Base-by-base conservation (phyloP, 2,797 vertebrate genomes). In the Pelodytes ibericus region DNA sequence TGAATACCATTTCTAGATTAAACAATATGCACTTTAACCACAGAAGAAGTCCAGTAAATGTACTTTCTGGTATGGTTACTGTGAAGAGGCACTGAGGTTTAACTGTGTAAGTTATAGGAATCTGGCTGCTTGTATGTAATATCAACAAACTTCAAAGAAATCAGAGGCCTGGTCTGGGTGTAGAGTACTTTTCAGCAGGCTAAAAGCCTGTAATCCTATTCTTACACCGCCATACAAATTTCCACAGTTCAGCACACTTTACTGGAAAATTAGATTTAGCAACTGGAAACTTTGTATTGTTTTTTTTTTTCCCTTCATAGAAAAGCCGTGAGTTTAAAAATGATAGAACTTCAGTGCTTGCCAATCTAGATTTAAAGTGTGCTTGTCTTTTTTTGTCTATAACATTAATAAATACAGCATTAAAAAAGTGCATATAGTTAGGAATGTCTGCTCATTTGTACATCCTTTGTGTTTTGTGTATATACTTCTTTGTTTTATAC, bases 81-180 rank as follows among this genome's bases (percentile, higher is more conserved):
- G 31, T 76, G 4, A 81, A 80, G 74, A 72, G 2, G 13, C 76
- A 71, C 80, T 44, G 81, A 77, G 80, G 80, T 60, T 80, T 39
- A 71, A 74, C 74, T 72, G 65, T 84, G 83, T 80, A 82, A 81
- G 81, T 80, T 81, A 81, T 53, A 80, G 64, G 71, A 83, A 39
- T 81, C 70, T 80, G 53, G 60, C 58, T 81, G 66, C 61, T 80
- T 65, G 65, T 82, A 81, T 69, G 58, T 80, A 81, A 79, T 63
- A 74, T 75, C 67, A 80, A 39, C 72, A 77, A 79, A 82, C 71
- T 83, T 84, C 74, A 83, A 75, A 84, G 81, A 76, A 83, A 80
- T 51, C 36, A 73, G 51, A 36, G 79, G 13, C 66, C 70, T 82
- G 0, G 82, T 83, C 67, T 75, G 72, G 75, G 81, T 80, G 72